Evolutionary conservation across 2,113 vertebrate genomes (phyloP).

Genomic region (Lucifuga dentata): DNA sequence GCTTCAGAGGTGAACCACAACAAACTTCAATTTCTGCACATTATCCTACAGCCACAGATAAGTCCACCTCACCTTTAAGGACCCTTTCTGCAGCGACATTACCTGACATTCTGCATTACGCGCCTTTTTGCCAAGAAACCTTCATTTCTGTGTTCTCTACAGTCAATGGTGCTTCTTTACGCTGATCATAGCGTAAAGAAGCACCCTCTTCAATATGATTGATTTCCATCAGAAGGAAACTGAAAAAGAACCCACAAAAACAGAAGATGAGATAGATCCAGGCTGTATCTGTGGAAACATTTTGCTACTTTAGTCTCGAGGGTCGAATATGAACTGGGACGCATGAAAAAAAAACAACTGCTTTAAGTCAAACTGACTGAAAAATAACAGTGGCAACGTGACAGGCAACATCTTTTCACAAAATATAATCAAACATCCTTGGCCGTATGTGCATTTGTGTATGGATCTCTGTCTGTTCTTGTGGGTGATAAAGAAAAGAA

Average conservation of each 20-base stretch:
- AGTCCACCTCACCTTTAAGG: slow-evolving; percentile 29
- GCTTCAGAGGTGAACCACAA: slow-evolving; percentile 3
- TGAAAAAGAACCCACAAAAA: background rate
- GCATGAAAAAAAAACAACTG: slow-evolving; percentile 4
- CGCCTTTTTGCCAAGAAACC: background rate
- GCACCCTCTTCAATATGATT: background rate
- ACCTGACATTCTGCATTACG: slow-evolving; percentile 26
- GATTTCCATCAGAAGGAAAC: background rate
- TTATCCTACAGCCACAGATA: slow-evolving; percentile 7
- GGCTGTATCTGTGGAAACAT: background rate
- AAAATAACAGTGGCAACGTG: no score
- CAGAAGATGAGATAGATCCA: no score
- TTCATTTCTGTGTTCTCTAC: background rate
- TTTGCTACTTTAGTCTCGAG: background rate
- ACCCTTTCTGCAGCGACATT: slow-evolving; percentile 13
- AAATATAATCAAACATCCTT: no score
- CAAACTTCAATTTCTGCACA: slow-evolving; percentile 14
- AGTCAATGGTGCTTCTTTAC: no score
- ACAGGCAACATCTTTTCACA: no score
- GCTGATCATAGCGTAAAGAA: background rate
- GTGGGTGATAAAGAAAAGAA: background rate
- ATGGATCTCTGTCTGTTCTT: background rate
- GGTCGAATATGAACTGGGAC: background rate
- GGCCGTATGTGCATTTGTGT: background rate
- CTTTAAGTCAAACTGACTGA: background rate